Base-by-base conservation (phyloP, 2,888 invertebrate genomes). In the Plebejus argus region DNA sequence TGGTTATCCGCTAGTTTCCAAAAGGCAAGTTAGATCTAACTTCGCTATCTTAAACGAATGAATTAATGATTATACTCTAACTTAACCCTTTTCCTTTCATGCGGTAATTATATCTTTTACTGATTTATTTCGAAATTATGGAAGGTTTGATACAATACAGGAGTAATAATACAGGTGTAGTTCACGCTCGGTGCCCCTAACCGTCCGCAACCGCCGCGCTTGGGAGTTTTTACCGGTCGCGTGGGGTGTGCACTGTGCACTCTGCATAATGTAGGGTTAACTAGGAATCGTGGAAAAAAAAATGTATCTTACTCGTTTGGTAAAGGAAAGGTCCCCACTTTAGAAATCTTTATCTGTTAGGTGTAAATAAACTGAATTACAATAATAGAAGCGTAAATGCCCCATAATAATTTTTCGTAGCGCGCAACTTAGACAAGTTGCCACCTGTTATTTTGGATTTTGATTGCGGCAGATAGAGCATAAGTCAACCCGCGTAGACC, bases 151-250 rank as follows among this genome's bases (percentile, higher is more conserved):
- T 76, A 76, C 20, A 45, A 45, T 10, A 77, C 70, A 18, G 53
- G 53, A 53, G 39, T 74, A 70, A 79, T 81, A 82, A 85, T 89
- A 89, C 91, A 91, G 91, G 88, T 91, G 91, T 83, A 79, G 82
- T 92, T 93, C 91, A 92, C 92, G 93, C 85, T 90, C 79, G 80
- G 82, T 91, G 91, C 81, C 79, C 85, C 80, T 86, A 92, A 92
- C 93, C 90, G 93, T 86, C 88, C 88, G 84, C 80, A 87, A 88
- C 91, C 89, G 91, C 89, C 90, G 88, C 83, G 81, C 84, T 81
- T 81, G 82, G 80, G 80, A 81, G 79, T 82, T 82, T 83, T 81
- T 83, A 82, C 82, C 80, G 81, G 83, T 82, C 82, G 80, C 82
- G 82, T 81, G 78, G 76, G 79, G 79, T 61, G 74, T 77, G 78